phyloP scores from a whole-genome alignment of 2,888 invertebrate genomes.

The Gymnoscelis rufifasciata region DNA sequence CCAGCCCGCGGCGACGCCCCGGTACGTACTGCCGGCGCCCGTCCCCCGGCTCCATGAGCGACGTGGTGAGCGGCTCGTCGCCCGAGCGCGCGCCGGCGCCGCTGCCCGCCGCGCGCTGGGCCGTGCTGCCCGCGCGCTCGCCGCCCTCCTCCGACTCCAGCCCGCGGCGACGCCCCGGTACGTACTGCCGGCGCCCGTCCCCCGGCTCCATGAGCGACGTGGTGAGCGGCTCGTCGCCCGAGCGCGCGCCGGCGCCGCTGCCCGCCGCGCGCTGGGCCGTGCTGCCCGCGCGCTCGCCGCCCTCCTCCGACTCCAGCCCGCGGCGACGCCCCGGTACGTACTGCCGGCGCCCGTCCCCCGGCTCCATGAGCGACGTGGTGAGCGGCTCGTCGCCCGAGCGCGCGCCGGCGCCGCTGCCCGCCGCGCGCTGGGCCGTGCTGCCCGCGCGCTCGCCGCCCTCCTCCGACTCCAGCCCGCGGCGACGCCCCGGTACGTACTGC shows the following conservation, averaged over 20 bases:
- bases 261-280: conserved; percentile 29
- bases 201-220: too few relatives aligned
- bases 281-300: background rate
- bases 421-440: conserved; percentile 84
- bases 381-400: conserved; percentile 41
- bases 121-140: background rate
- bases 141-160: conserved; percentile 81
- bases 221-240: conserved; percentile 37
- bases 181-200: too few relatives aligned
- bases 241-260: conserved; percentile 61
- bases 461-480: conserved; percentile 81
- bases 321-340: conserved; percentile 39
- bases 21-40: too few relatives aligned
- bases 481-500: conserved; percentile 34
- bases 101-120: conserved; percentile 40
- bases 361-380: background rate
- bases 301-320: conserved; percentile 82
- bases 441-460: too few relatives aligned
- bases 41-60: too few relatives aligned
- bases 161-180: conserved; percentile 49
- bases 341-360: too few relatives aligned
- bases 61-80: conserved; percentile 30
- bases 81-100: conserved; percentile 62
- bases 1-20: conserved; percentile 60
- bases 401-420: conserved; percentile 60